Percentiles rank a stretch among this genome's conserved stretches.
Evolutionary conservation across 2,888 invertebrate species (phyloP).

Genomic region (Zelleria hepariella): DNA sequence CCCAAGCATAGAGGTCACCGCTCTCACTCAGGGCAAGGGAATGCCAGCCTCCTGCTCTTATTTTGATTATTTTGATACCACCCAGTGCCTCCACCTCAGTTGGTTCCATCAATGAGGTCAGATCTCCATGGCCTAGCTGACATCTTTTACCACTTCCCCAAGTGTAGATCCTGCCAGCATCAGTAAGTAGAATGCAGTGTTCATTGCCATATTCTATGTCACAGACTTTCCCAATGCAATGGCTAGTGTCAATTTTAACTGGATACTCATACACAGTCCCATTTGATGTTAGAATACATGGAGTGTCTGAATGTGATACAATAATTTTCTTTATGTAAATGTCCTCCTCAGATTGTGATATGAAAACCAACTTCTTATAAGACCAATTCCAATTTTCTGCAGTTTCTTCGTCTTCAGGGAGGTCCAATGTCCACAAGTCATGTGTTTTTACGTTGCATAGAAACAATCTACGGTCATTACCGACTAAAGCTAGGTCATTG

Average conservation of each 20-base stretch:
- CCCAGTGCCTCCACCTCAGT: constrained; percentile 79
- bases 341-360: neutral
- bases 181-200: constrained; percentile 80
- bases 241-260: constrained; percentile 69
- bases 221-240: constrained; percentile 62
- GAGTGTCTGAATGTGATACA: constrained; percentile 25
- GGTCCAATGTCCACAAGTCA: constrained; percentile 31
- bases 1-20: constrained; percentile 92
- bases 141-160: constrained; percentile 91
- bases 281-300: constrained; percentile 25
- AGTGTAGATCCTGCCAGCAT: constrained; percentile 80
- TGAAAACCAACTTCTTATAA: constrained; percentile 26
- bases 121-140: constrained; percentile 86
- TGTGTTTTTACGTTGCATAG: constrained; percentile 26
- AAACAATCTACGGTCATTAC: constrained; percentile 45
- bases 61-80: constrained; percentile 79
- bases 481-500: constrained; percentile 26
- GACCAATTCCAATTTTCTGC: constrained; percentile 20
- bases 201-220: constrained; percentile 85
- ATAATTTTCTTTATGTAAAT: neutral
- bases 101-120: constrained; percentile 76
- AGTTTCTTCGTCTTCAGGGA: constrained; percentile 22
- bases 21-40: constrained; percentile 81
- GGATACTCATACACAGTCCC: constrained; percentile 74
- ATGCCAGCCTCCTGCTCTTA: constrained; percentile 91